These are phyloP conservation scores for Rhynchonycteris naso DNA, from an alignment of 2,797 vertebrate genomes.

Conservation along the genomic window DNA sequence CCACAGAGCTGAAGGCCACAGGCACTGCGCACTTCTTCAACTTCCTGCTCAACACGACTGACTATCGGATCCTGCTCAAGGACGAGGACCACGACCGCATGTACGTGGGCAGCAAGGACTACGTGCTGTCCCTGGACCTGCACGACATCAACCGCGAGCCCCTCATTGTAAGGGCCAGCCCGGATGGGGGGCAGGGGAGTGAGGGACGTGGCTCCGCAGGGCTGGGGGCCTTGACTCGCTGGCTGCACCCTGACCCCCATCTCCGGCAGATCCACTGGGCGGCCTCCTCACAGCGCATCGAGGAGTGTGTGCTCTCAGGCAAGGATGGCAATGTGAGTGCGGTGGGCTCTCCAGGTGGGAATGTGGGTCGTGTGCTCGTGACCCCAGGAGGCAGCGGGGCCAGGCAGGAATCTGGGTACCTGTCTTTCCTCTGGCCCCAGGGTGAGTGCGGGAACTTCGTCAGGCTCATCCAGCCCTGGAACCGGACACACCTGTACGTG, in stretches of 20 bases:
- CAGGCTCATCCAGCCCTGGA: conserved; percentile 99
- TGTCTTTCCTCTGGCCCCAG: conserved; percentile 83
- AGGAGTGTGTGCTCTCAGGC: conserved; percentile 96
- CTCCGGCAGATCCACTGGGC: conserved; percentile 96
- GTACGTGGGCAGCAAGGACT: conserved; percentile 99
- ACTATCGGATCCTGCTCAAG: conserved; percentile 98
- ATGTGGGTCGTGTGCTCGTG: fast-evolving
- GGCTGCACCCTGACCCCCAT: conserved; percentile 23
- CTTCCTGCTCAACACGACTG: conserved; percentile 97
- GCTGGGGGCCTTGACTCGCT: fast-evolving
- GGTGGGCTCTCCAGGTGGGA: fast-evolving
- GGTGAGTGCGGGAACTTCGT: conserved; percentile 99
- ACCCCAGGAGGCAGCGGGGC: not conserved
- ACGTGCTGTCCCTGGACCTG: conserved; percentile 96
- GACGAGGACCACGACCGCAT: conserved; percentile 99
- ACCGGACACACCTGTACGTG: conserved; percentile 98
- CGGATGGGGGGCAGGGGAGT: not conserved
- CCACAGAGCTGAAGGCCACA: conserved; percentile 94
- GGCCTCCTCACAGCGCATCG: conserved; percentile 94
- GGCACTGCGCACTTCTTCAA: conserved; percentile 98
- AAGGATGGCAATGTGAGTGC: conserved; percentile 97
- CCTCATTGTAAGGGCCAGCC: conserved; percentile 93
- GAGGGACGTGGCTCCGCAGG: fast-evolving
- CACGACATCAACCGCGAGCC: conserved; percentile 99
- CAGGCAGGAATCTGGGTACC: not conserved